phyloP scores from a whole-genome alignment of 37 sponge, comb jelly and placozoan genomes.

The Eunapius fragilis region DNA sequence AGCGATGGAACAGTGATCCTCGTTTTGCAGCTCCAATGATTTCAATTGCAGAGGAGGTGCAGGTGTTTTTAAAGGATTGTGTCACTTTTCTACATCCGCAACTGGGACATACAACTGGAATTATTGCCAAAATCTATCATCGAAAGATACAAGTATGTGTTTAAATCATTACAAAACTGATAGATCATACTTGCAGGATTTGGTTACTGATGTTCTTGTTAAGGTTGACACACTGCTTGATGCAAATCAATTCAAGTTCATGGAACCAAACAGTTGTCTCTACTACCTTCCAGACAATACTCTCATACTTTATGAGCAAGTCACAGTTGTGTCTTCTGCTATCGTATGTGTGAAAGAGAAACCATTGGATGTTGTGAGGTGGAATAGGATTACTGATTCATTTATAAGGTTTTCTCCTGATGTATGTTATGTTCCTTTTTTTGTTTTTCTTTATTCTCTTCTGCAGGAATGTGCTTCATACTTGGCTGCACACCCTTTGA shows the following conservation, averaged over 20 bases:
- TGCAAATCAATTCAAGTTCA: background rate
- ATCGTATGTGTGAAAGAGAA: background rate
- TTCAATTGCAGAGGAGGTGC: too few species aligned
- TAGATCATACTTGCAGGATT: background rate
- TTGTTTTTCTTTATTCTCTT: background rate
- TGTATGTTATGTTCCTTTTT: background rate
- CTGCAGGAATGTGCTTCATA: background rate
- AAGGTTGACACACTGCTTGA: background rate
- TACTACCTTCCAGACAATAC: background rate
- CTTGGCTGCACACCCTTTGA: background rate
- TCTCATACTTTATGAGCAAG: background rate
- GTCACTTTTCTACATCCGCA: too few species aligned
- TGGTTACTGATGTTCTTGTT: background rate
- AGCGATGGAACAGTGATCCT: too few species aligned
- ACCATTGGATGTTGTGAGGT: background rate
- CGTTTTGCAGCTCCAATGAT: too few species aligned
- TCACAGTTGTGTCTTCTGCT: background rate
- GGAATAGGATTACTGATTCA: background rate
- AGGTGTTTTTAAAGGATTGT: too few species aligned
- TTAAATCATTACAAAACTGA: background rate
- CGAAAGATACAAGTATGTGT: background rate
- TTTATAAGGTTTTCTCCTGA: background rate
- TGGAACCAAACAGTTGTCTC: background rate
- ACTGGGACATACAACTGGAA: background rate
- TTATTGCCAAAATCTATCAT: background rate